Evolutionary conservation across 2,113 vertebrate species (phyloP).

Genomic region (Serinus canaria): DNA sequence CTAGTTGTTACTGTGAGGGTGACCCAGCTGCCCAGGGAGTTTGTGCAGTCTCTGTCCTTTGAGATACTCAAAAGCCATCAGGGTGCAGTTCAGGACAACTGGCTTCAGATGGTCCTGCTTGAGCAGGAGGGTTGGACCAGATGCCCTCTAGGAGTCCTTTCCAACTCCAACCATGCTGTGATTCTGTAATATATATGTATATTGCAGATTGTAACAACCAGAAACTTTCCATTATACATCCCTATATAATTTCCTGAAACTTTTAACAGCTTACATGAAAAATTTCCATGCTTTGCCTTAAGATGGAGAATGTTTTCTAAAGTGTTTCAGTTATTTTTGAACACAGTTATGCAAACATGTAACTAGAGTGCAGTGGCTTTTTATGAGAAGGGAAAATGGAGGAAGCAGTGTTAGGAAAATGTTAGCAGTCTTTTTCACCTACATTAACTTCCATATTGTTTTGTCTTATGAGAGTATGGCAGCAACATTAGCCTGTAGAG

Average conservation of each 20-base stretch:
- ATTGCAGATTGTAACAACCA: not conserved
- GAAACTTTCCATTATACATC: not conserved
- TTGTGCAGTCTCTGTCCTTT: not conserved
- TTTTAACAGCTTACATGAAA: not conserved
- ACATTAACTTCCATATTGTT: not conserved
- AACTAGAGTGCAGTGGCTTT: not conserved
- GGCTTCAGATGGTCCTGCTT: not conserved
- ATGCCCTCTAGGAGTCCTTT: not conserved
- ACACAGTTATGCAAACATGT: not conserved
- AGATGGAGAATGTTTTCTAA: not conserved
- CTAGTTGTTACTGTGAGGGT: not conserved
- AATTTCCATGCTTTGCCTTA: not conserved
- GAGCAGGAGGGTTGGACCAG: not conserved
- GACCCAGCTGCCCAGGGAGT: not conserved
- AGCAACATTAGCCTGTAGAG: not conserved
- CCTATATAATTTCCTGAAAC: not conserved
- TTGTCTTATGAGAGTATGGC: not conserved
- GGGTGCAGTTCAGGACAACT: not conserved
- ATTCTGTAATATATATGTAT: not conserved
- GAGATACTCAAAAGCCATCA: not conserved
- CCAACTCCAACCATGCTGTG: not conserved
- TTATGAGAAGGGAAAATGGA: not conserved
- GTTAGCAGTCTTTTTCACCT: not conserved
- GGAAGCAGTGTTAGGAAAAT: not conserved
- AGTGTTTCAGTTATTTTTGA: not conserved